Conservation (phyloP, 2,797 vertebrate genomes). For the Mycteria americana region DNA sequence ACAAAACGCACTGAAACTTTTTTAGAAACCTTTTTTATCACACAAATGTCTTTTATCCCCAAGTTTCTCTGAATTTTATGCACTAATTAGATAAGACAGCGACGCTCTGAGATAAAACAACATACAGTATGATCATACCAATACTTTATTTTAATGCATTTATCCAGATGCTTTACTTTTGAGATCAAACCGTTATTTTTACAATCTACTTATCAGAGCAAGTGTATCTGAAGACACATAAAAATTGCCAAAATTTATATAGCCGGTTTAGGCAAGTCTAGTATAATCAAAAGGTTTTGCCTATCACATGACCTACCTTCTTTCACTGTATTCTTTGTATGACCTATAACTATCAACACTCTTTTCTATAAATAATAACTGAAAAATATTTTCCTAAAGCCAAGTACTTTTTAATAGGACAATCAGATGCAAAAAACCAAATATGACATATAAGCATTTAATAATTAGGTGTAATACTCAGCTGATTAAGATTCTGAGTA, state of each 20-base stretch:
- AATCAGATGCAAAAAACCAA: not conserved
- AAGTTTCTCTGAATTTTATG: not conserved
- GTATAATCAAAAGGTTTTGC: not conserved
- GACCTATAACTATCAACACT: not conserved
- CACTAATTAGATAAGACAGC: not conserved
- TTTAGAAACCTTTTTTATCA: not conserved
- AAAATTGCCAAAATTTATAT: not conserved
- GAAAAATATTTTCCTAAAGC: not conserved
- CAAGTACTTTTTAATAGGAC: not conserved
- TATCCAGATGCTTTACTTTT: not conserved
- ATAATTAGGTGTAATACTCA: not conserved
- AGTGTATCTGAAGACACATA: not conserved
- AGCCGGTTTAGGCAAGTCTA: not conserved
- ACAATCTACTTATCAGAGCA: not conserved
- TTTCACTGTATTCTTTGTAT: not conserved
- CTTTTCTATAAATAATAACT: not conserved
- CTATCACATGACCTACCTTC: not conserved
- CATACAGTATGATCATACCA: not conserved
- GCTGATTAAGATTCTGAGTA: not conserved
- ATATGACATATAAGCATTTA: not conserved
- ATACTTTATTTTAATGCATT: not conserved
- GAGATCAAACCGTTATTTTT: not conserved
- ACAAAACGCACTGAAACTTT: not conserved
- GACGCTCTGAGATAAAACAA: not conserved
- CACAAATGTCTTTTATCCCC: not conserved